Evolutionary conservation across 2,888 invertebrate genomes (phyloP).

Genomic region (Schrankia costaestrigalis): DNA sequence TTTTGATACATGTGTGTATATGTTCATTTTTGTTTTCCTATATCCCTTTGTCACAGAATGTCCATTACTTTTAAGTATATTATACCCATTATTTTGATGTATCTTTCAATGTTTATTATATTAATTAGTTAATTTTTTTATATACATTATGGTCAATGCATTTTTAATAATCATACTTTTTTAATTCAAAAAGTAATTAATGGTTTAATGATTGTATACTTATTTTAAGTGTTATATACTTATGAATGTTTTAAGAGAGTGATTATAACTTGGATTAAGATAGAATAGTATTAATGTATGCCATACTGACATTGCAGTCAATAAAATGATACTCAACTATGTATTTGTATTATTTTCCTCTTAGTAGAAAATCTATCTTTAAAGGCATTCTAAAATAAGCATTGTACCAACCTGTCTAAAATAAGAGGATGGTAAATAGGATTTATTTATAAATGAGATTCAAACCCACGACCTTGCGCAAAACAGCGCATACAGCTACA

Average conservation of each 20-base stretch:
- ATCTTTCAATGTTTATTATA: too few relatives aligned
- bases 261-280: constrained; percentile 32
- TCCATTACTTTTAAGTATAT: constrained; percentile 20
- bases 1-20: constrained; percentile 26
- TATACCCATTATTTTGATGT: constrained; percentile 25
- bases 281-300: constrained; percentile 50
- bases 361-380: too few relatives aligned
- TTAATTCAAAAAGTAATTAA: constrained; percentile 11
- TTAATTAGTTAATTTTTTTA: constrained; percentile 12
- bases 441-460: too few relatives aligned
- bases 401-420: too few relatives aligned
- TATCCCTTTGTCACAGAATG: constrained; percentile 13
- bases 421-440: too few relatives aligned
- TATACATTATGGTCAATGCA: constrained; percentile 20
- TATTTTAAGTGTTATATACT: constrained; percentile 23
- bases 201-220: constrained; percentile 18
- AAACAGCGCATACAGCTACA: too few relatives aligned
- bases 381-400: too few relatives aligned
- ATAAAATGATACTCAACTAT: constrained; percentile 50
- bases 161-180: constrained; percentile 18
- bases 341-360: constrained; percentile 7
- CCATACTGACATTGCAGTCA: constrained; percentile 52
- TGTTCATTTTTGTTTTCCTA: constrained; percentile 11
- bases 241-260: constrained; percentile 17
- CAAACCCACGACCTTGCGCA: too few relatives aligned